Evolutionary conservation across 30 jellyfish, hydroid and myxozoan species (phyloP).

Genomic region (Chrysaora quinquecirrha): DNA sequence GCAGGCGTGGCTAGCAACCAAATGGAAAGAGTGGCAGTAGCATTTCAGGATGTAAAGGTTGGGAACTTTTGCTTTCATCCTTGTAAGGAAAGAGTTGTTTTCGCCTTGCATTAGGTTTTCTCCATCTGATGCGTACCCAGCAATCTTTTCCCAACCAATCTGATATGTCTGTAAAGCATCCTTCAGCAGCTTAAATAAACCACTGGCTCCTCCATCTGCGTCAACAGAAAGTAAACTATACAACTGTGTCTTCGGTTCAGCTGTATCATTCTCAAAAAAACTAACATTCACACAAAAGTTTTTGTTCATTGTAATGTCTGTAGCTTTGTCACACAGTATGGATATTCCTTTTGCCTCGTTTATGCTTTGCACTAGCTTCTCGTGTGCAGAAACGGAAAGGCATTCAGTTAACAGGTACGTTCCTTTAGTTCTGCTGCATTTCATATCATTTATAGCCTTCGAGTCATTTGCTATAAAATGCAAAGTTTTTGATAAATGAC

Average conservation of each 20-base stretch:
- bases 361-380: no score
- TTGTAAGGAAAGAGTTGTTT: background rate
- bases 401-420: slow-evolving; percentile 18
- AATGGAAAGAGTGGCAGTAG: slow-evolving; percentile 22
- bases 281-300: slow-evolving; percentile 1
- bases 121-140: no score
- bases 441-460: background rate
- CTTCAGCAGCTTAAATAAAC: background rate
- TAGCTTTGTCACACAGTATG: slow-evolving; percentile 5
- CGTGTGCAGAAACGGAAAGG: slow-evolving; percentile 3
- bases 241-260: background rate
- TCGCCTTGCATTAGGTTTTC: slow-evolving; percentile 15
- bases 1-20: slow-evolving; percentile 18
- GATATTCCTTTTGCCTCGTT: background rate
- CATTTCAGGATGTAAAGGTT: background rate
- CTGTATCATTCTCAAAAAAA: background rate
- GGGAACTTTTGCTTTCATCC: background rate
- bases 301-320: slow-evolving; percentile 9
- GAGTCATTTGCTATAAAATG: slow-evolving; percentile 9
- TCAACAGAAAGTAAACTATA: background rate
- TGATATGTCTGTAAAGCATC: background rate
- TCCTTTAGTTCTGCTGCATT: slow-evolving; percentile 5
- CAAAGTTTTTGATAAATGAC: background rate
- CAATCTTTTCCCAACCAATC: slow-evolving; percentile 8
- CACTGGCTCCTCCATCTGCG: background rate